Evolutionary conservation across 2,113 vertebrate genomes (phyloP), one percentile per base, ranked within the genome.

Genomic region (Cyanistes caeruleus): DNA sequence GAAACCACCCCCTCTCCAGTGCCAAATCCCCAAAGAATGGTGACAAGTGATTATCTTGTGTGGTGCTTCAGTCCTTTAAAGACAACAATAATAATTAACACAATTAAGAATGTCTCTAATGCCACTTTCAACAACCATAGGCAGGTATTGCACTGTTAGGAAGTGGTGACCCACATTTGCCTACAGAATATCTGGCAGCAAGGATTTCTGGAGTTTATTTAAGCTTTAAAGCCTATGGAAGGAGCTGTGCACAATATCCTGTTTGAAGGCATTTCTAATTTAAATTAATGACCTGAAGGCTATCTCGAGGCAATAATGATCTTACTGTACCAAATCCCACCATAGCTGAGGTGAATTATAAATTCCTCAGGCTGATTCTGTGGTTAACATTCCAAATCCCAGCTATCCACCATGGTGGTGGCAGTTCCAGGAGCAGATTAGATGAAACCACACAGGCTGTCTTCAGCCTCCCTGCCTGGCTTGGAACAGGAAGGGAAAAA

Each of bases 201-300:
- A 85, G 78, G 77, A 85, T 91, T 96, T 59, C 74, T 76, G 63
- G 91, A 83, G 84, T 48, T 97, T 75, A 84, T 72, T 89, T 94
- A 87, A 97, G 85, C 84, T 85, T 49, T 60, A 46, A 86, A 87
- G 13, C 12, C 96, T 17, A 24, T 44, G 74, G 77, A 91, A 84
- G 89, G 89, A 91, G 81, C 94, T 51, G 79, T 35, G 91, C 87
- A 30, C 1, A 56, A 91, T 67, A 93, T 25, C 84, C 94, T 75
- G 87, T 82, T 81, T 48, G 93, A 96, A 96, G 55, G 96, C 91
- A 82, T 95, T 96, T 70, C 94, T 96, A 94, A 95, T 96, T 96
- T 76, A 95, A 96, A 97, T 94, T 89, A 95, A 96, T 31, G 89
- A 94, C 91, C 93, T 31, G 81, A 63, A 96, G 94, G 93, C 81